Conservation (phyloP, 2,888 invertebrate species). For the Acrobasis repandana region DNA sequence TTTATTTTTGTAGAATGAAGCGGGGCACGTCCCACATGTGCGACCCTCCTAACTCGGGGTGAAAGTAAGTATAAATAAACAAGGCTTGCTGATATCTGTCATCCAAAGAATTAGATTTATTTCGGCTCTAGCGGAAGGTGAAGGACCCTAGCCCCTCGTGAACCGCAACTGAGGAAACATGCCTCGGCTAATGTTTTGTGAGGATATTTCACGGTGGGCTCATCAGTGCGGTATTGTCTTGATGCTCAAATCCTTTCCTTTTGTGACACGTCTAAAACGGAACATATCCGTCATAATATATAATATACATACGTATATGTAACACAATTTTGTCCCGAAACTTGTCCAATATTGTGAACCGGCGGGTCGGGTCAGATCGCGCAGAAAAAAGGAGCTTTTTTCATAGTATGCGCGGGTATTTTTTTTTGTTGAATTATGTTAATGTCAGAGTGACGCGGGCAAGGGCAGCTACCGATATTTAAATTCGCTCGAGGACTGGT, state of each 20-base stretch:
- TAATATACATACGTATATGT: constrained; percentile 23
- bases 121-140: constrained; percentile 75
- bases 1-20: constrained; percentile 72
- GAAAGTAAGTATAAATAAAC: constrained; percentile 82
- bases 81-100: constrained; percentile 82
- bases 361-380: constrained; percentile 57
- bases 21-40: constrained; percentile 65
- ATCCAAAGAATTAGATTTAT: constrained; percentile 81
- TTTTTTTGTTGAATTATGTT: constrained; percentile 78
- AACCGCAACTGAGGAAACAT: constrained; percentile 44
- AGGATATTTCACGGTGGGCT: constrained; percentile 43
- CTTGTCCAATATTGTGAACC: constrained; percentile 67
- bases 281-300: constrained; percentile 14
- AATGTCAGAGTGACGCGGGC: constrained; percentile 68
- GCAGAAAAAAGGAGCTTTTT: constrained; percentile 61
- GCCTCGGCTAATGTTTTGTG: constrained; percentile 49
- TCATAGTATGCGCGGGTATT: constrained; percentile 57
- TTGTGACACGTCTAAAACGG: constrained; percentile 16
- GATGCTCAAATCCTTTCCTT: constrained; percentile 21
- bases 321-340: constrained; percentile 46
- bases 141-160: constrained; percentile 68
- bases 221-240: constrained; percentile 21
- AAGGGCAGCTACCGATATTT: constrained; percentile 69
- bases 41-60: constrained; percentile 65
- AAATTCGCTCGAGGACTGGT: constrained; percentile 62